Percentiles rank a stretch among this genome's conserved stretches.
Conservation (phyloP, 2,113 vertebrate species). For the Tachysurus fulvidraco region DNA sequence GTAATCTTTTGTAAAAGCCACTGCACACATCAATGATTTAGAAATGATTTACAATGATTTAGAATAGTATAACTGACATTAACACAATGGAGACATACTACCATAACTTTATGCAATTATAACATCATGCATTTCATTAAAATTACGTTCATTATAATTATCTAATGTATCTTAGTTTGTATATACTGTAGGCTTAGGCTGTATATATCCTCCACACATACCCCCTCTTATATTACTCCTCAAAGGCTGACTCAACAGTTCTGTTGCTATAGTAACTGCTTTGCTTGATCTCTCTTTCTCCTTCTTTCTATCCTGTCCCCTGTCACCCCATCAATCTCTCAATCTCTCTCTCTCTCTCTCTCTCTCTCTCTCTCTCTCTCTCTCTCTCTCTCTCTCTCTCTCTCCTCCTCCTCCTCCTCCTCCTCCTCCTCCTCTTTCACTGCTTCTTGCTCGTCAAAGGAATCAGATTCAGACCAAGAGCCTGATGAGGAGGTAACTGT, state of each 20-base stretch:
- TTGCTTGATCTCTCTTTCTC: slow-evolving; percentile 71
- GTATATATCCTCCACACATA: slow-evolving; percentile 23
- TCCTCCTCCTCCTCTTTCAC: slow-evolving; percentile 56
- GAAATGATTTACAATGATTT: background rate
- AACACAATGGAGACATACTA: background rate
- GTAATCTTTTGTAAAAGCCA: background rate
- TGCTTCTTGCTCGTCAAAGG: slow-evolving; percentile 85
- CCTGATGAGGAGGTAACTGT: slow-evolving; percentile 93
- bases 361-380: slow-evolving; percentile 51
- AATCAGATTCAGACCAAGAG: slow-evolving; percentile 96
- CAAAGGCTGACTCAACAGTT: slow-evolving; percentile 44
- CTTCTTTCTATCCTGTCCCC: slow-evolving; percentile 51
- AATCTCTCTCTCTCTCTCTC: slow-evolving; percentile 70
- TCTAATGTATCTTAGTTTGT: background rate
- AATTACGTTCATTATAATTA: background rate
- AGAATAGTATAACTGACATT: background rate
- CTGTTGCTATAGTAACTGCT: slow-evolving; percentile 65
- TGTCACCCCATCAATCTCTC: slow-evolving; percentile 61
- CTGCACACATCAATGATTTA: background rate
- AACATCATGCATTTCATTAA: background rate
- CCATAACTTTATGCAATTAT: background rate
- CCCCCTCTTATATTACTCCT: slow-evolving; percentile 14
- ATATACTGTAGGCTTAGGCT: background rate
- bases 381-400: slow-evolving; percentile 60
- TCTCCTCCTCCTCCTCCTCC: slow-evolving; percentile 62